Conservation (phyloP, 1,140 invertebrate genomes). For the Ectropis grisescens region DNA sequence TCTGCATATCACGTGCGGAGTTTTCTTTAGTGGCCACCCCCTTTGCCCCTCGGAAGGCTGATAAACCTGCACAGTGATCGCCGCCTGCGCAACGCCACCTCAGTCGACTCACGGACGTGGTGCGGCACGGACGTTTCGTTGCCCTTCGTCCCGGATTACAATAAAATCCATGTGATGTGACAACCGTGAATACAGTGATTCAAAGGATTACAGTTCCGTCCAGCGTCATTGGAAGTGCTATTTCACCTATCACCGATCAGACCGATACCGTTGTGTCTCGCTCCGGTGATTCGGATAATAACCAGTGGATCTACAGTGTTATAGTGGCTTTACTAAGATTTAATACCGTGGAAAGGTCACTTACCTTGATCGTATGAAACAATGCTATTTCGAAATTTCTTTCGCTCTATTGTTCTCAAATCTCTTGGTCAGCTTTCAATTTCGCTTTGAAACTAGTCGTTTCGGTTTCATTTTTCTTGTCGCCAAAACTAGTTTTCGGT, state of each 20-base stretch:
- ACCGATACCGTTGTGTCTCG: constrained; percentile 45
- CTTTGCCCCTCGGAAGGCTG: constrained; percentile 44
- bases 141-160: background rate
- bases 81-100: constrained; percentile 47
- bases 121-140: constrained; percentile 25
- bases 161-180: constrained; percentile 19
- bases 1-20: constrained; percentile 49
- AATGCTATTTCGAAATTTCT: constrained; percentile 6
- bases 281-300: constrained; percentile 55
- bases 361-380: constrained; percentile 47
- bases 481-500: constrained; percentile 10
- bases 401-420: constrained; percentile 5
- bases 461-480: constrained; percentile 7
- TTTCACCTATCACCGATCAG: constrained; percentile 4
- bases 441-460: constrained; percentile 12
- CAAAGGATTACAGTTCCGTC: constrained; percentile 9
- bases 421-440: constrained; percentile 8
- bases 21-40: constrained; percentile 38
- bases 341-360: constrained; percentile 55
- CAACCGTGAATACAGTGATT: constrained; percentile 9
- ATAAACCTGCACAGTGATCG: constrained; percentile 40
- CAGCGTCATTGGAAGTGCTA: no score
- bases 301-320: constrained; percentile 52
- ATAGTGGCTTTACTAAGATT: constrained; percentile 55
- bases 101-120: constrained; percentile 32